These are phyloP conservation scores for Buphagus erythrorhynchus DNA, from an alignment of 2,797 vertebrate species.

Conservation along the genomic window DNA sequence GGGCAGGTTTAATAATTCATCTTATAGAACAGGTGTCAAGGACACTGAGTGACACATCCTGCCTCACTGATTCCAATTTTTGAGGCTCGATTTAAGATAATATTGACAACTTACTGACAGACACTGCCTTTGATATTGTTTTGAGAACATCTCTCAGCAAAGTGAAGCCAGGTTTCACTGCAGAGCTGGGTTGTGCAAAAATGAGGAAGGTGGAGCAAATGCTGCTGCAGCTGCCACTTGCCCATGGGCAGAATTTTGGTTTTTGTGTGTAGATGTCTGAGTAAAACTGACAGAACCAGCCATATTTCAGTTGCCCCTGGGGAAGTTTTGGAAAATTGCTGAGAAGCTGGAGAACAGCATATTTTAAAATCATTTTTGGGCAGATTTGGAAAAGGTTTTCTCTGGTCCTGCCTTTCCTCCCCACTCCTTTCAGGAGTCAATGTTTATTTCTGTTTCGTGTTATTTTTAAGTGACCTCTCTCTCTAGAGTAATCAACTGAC, in stretches of 20 bases:
- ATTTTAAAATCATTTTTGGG: neutral
- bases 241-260: neutral
- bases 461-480: neutral
- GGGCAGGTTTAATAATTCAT: neutral
- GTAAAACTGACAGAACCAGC: neutral
- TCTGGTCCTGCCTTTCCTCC: neutral
- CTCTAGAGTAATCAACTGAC: neutral
- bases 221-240: neutral
- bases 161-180: neutral
- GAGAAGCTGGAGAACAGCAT: neutral
- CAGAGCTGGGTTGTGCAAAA: neutral
- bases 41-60: neutral
- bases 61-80: neutral
- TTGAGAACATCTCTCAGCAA: neutral
- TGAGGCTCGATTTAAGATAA: neutral
- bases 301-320: neutral
- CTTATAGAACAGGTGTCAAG: neutral
- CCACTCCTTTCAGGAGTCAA: fast-evolving
- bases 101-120: neutral
- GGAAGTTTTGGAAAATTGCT: neutral
- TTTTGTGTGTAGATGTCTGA: neutral
- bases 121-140: neutral
- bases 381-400: neutral
- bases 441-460: neutral
- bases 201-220: neutral